Conservation (phyloP, 2,113 vertebrate species). For the Rynchops niger region DNA sequence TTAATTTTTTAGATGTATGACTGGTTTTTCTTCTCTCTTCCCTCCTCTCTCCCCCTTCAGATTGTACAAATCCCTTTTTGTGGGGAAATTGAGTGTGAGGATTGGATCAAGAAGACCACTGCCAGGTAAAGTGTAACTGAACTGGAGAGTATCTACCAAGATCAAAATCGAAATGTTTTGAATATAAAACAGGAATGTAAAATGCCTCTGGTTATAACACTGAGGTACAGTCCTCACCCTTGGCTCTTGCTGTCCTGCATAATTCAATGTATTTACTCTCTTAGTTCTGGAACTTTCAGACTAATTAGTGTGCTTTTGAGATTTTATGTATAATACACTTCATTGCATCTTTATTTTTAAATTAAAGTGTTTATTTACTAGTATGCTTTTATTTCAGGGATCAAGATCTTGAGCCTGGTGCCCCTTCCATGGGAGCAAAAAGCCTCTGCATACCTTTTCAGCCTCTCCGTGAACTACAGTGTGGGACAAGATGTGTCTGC, state of each 20-base stretch:
- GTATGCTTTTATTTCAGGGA: conserved; percentile 79
- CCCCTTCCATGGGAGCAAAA: conserved; percentile 98
- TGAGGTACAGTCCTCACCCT: not conserved
- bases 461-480: conserved; percentile 83
- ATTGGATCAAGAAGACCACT: conserved; percentile 97
- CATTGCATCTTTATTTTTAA: not conserved
- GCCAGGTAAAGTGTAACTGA: conserved; percentile 82
- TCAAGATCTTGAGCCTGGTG: conserved; percentile 95
- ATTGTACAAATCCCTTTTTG: conserved; percentile 97
- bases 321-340: not conserved
- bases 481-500: conserved; percentile 85
- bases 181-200: not conserved
- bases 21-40: not conserved
- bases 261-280: not conserved
- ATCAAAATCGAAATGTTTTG: not conserved
- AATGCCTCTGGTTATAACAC: not conserved
- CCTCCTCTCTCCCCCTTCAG: conserved; percentile 54
- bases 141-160: not conserved
- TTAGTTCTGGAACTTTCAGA: not conserved
- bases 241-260: not conserved
- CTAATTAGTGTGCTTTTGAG: not conserved
- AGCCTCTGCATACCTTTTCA: conserved; percentile 96
- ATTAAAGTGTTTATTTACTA: not conserved
- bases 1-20: not conserved
- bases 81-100: conserved; percentile 91